Evolutionary conservation across 2,888 invertebrate genomes (phyloP).

Genomic region (Agriotes lineatus): DNA sequence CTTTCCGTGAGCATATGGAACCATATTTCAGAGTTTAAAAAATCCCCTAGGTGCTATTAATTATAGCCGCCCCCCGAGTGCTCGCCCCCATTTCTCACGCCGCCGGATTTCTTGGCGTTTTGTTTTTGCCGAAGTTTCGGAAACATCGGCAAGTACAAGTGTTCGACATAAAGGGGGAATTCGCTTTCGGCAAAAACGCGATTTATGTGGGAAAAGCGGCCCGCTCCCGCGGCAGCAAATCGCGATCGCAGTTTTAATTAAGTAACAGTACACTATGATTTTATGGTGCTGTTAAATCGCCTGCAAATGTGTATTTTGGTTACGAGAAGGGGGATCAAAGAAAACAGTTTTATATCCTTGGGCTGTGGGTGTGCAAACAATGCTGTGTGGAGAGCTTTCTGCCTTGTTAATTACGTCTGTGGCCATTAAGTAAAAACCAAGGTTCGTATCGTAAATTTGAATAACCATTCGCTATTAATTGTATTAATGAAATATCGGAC

Average conservation of each 20-base stretch:
- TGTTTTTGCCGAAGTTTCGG: conserved; percentile 42
- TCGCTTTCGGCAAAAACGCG: conserved; percentile 8
- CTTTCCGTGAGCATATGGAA: conserved; percentile 30
- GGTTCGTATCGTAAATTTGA: conserved; percentile 19
- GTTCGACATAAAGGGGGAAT: conserved; percentile 39
- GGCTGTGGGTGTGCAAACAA: conserved; percentile 9
- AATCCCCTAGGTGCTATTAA: conserved; percentile 39
- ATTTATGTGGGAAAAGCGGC: conserved; percentile 34
- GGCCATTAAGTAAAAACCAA: conserved; percentile 16
- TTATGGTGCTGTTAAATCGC: conserved; percentile 18
- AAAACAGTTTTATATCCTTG: conserved; percentile 19
- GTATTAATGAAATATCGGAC: conserved; percentile 21
- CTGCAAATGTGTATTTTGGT: conserved; percentile 17
- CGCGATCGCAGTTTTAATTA: conserved; percentile 18
- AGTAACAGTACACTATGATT: conserved; percentile 21
- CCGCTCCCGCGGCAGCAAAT: not conserved
- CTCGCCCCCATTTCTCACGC: no score
- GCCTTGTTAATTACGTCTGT: conserved; percentile 15
- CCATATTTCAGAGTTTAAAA: conserved; percentile 39
- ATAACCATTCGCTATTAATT: conserved; percentile 23
- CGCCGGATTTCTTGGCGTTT: conserved; percentile 39
- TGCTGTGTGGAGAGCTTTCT: conserved; percentile 17
- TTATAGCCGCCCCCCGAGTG: conserved; percentile 32
- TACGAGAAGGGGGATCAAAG: conserved; percentile 9
- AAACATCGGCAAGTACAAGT: conserved; percentile 49